Evolutionary conservation across 1,140 invertebrate genomes (phyloP), one percentile per base, ranked within the genome.

Genomic region (Leptinotarsa defecta): DNA sequence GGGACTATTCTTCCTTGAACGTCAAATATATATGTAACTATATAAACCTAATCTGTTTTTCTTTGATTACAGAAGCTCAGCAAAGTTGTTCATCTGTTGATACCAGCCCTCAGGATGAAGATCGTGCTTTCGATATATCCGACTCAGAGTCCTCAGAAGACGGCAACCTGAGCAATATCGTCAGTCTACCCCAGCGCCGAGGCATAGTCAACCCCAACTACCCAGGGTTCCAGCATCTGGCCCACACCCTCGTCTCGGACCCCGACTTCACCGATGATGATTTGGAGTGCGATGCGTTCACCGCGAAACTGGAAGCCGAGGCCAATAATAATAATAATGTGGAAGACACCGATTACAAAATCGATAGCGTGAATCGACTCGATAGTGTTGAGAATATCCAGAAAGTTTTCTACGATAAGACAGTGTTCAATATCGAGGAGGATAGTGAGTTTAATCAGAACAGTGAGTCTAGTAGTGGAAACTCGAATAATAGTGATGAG

Each of bases 181-280:
- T 75, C 65, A 70, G 61, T n/a, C 52, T 75, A 22, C 52, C 76
- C 6, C 81, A 79, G 73, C 86, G 87, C n/a, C 87, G 91, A 76
- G 91, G 92, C 63, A 93, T 94, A 74, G 90, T 93, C 77, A 94
- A 94, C 85, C 92, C 92, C 11, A 94, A 94, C 84, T 94, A 94
- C 85, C 92, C 92, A 11, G 92, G 92, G 48, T 91, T 91, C 81
- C 90, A 91, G 82, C 90, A 90, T 82, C 85, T 89, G 77, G 89
- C 89, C 8, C 88, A 89, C 75, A 89, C 88, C 64, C 84, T 90
- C 76, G 87, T 76, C 68, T 84, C 82, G 15, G 85, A 89, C 75
- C 87, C 86, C 24, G 88, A 89, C 62, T 84, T 87, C 74, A 87
- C 87, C 6, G 88, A 89, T 71, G 87, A 88, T 79, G 86, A 88